phyloP scores from a whole-genome alignment of 1,140 invertebrate genomes.

The Drosophila sp. region DNA sequence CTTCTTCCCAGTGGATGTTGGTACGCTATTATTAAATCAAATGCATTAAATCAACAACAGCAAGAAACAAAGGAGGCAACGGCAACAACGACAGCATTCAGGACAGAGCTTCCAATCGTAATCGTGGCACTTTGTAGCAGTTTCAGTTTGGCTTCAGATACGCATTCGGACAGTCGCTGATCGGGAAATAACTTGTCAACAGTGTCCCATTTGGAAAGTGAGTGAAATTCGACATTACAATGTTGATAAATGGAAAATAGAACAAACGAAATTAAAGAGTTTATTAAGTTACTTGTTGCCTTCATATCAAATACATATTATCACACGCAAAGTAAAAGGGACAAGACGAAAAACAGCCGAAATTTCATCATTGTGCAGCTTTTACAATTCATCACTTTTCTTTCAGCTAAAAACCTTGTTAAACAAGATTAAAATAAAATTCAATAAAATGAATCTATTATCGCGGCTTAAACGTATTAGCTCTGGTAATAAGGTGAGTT shows the following conservation, averaged over 20 bases:
- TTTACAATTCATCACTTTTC: no score
- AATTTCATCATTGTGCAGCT: no score
- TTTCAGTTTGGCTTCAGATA: conserved; percentile 52
- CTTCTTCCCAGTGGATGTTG: conserved; percentile 15
- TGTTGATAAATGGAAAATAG: background rate
- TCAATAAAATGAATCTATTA: conserved; percentile 53
- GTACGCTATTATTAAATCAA: conserved; percentile 73
- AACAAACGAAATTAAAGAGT: background rate
- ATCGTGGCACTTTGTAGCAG: conserved; percentile 37
- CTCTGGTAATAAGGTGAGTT: conserved; percentile 50
- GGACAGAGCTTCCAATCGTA: background rate
- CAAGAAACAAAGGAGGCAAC: conserved; percentile 4
- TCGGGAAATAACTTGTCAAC: conserved; percentile 5
- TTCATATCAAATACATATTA: no score
- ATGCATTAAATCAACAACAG: conserved; percentile 25
- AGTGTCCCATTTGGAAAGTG: background rate
- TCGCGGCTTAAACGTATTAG: conserved; percentile 60
- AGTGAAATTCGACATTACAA: conserved; percentile 7
- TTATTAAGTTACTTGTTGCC: background rate
- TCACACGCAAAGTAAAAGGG: no score
- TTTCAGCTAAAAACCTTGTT: no score
- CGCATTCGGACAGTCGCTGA: conserved; percentile 37
- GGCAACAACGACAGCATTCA: conserved; percentile 16
- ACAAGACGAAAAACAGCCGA: no score
- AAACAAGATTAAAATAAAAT: background rate